These are phyloP conservation scores for Drosophila yakuba DNA, from an alignment of 1,140 invertebrate species.

Conservation along the genomic window DNA sequence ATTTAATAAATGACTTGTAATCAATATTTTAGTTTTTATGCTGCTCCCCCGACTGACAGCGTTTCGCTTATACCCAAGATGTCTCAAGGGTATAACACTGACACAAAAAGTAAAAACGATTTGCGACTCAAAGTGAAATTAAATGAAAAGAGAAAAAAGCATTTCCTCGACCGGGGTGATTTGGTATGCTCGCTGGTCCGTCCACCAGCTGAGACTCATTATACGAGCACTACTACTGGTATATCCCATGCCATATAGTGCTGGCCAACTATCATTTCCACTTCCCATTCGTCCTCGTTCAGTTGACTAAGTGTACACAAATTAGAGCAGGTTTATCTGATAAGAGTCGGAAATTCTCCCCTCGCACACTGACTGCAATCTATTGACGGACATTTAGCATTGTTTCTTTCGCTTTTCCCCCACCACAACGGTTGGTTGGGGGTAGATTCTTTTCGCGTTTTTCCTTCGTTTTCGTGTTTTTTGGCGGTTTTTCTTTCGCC, in stretches of 20 bases:
- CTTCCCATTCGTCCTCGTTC: conserved; percentile 39
- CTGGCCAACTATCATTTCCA: conserved; percentile 33
- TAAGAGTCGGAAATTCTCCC: conserved; percentile 48
- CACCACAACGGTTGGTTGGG: background rate
- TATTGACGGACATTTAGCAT: conserved; percentile 69
- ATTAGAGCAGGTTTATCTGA: conserved; percentile 83
- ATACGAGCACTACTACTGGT: conserved; percentile 10
- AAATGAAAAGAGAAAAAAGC: conserved; percentile 54
- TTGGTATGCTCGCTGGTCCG: conserved; percentile 29
- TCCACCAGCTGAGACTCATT: conserved; percentile 47
- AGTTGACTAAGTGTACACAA: conserved; percentile 76
- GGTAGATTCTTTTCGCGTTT: conserved; percentile 44
- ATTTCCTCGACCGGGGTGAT: conserved; percentile 55
- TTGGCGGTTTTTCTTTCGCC: conserved; percentile 43
- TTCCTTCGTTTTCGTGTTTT: conserved; percentile 46
- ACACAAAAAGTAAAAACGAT: conserved; percentile 37
- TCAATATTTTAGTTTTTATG: background rate
- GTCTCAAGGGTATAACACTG: conserved; percentile 9
- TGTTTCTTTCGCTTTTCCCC: conserved; percentile 7
- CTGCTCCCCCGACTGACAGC: background rate
- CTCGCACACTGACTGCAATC: conserved; percentile 49
- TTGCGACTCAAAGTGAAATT: conserved; percentile 56
- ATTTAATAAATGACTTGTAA: background rate
- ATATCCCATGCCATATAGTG: background rate
- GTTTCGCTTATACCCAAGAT: background rate